Conservation (phyloP, 2,113 vertebrate species). For the Baryphthengus martii region DNA sequence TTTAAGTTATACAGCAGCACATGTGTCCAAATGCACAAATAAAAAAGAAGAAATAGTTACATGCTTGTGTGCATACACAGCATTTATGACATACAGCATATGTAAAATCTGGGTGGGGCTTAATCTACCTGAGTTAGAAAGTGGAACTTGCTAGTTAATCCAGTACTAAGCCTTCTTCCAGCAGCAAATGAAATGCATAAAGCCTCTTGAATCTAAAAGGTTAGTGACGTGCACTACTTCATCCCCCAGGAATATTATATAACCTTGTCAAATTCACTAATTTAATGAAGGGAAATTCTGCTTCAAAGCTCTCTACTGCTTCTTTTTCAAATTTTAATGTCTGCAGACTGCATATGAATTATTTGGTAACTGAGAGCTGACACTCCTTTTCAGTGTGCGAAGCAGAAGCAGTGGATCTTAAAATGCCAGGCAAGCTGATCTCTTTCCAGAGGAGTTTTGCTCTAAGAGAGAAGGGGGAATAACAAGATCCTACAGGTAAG, state of each 20-base stretch:
- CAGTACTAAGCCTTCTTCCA: slow-evolving; percentile 67
- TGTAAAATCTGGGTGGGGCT: slow-evolving; percentile 35
- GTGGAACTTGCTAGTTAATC: slow-evolving; percentile 67
- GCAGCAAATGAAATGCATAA: slow-evolving; percentile 77
- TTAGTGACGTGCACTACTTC: slow-evolving; percentile 58
- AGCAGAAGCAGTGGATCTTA: slow-evolving; percentile 18
- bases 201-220: slow-evolving; percentile 70
- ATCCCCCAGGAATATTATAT: slow-evolving; percentile 72
- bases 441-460: neutral
- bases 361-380: slow-evolving; percentile 61
- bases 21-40: neutral
- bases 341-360: slow-evolving; percentile 67
- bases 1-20: neutral
- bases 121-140: slow-evolving; percentile 76
- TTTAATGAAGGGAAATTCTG: slow-evolving; percentile 65
- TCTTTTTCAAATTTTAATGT: slow-evolving; percentile 72
- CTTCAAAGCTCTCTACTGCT: slow-evolving; percentile 63
- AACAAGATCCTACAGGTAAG: neutral
- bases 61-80: neutral
- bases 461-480: neutral
- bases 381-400: slow-evolving; percentile 40
- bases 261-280: slow-evolving; percentile 74
- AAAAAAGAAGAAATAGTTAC: neutral
- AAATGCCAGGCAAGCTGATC: slow-evolving; percentile 33
- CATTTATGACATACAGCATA: neutral